A percentile compares a stretch with the other conserved stretches of the same genome.
phyloP scores from a whole-genome alignment of 1,140 invertebrate species.

The Anoplolepis gracilipes region DNA sequence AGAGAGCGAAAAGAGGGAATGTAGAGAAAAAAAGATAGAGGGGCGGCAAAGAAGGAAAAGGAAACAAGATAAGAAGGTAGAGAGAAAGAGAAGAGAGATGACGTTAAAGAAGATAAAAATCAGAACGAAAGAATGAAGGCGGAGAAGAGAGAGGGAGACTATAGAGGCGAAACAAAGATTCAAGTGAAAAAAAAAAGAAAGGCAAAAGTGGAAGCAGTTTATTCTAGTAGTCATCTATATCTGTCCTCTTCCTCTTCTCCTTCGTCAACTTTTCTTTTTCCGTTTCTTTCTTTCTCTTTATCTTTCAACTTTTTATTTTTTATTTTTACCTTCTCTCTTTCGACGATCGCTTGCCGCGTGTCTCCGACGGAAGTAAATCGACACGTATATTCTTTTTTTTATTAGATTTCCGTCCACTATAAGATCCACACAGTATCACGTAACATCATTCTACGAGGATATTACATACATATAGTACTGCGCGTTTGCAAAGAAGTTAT shows the following conservation, averaged over 20 bases:
- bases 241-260: constrained; percentile 52
- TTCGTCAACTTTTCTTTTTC: constrained; percentile 58
- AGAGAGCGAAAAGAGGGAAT: background rate
- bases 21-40: background rate
- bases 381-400: background rate
- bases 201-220: constrained; percentile 47
- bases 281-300: constrained; percentile 26
- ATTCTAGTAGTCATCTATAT: constrained; percentile 53
- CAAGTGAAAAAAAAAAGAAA: constrained; percentile 46
- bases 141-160: constrained; percentile 67
- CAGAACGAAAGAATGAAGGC: constrained; percentile 56
- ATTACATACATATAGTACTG: constrained; percentile 31
- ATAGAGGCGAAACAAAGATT: constrained; percentile 19
- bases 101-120: constrained; percentile 50
- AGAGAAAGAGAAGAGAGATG: constrained; percentile 27
- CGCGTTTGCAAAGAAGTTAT: constrained; percentile 24
- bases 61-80: constrained; percentile 58
- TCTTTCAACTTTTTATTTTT: constrained; percentile 60
- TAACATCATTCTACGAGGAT: constrained; percentile 7
- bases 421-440: no score
- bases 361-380: constrained; percentile 66
- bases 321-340: no score
- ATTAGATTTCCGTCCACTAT: no score
- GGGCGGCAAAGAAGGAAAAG: constrained; percentile 74
- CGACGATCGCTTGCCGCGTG: constrained; percentile 18